Evolutionary conservation across 1,140 invertebrate species (phyloP).

Genomic region (Ostrea denselamellosa): DNA sequence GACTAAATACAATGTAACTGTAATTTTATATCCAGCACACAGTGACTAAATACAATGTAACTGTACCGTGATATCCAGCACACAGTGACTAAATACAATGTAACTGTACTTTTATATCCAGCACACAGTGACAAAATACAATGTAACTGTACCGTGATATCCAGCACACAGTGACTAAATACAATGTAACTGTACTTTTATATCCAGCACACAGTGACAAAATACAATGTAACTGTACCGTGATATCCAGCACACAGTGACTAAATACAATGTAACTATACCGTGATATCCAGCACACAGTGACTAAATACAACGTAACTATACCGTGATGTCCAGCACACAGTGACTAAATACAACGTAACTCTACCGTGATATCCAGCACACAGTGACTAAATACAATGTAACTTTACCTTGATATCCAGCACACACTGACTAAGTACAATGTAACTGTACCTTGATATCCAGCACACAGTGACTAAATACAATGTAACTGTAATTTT

Average conservation of each 20-base stretch:
- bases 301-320: no score
- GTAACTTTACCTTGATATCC: background rate
- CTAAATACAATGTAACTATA: background rate
- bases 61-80: background rate
- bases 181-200: conserved; percentile 23
- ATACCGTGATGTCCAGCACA: no score
- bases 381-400: no score
- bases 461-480: background rate
- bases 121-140: conserved; percentile 22
- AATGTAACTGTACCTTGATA: background rate
- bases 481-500: no score
- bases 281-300: no score
- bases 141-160: conserved; percentile 36
- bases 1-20: no score
- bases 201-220: conserved; percentile 42
- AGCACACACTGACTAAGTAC: no score
- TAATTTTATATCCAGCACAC: background rate
- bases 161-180: conserved; percentile 37
- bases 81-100: no score
- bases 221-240: conserved; percentile 10
- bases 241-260: conserved; percentile 44
- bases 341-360: no score
- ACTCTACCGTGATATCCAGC: no score
- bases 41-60: no score
- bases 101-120: conserved; percentile 43